Conservation (phyloP, 2,113 vertebrate species). For the Kryptolebias marmoratus region DNA sequence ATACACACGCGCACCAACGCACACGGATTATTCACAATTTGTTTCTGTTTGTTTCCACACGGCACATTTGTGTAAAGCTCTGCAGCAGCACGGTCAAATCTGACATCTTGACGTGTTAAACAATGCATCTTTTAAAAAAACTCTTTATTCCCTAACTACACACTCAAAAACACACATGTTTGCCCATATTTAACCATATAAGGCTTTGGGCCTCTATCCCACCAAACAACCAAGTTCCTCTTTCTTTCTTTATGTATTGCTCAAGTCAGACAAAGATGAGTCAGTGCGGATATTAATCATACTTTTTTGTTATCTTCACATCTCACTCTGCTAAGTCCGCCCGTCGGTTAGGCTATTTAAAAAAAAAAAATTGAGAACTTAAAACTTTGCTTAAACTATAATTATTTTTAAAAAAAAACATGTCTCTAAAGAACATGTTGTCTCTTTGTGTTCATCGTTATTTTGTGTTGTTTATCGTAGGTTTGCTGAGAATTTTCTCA, state of each 20-base stretch:
- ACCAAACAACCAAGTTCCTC: conserved; percentile 77
- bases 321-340: conserved; percentile 36
- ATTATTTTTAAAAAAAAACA: conserved; percentile 23
- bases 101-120: not conserved
- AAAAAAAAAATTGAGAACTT: conserved; percentile 38
- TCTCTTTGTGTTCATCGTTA: not conserved
- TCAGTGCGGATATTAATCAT: conserved; percentile 77
- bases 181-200: conserved; percentile 45
- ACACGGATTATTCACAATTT: not conserved
- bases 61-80: not conserved
- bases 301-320: conserved; percentile 63
- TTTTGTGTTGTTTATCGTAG: not conserved
- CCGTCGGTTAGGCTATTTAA: conserved; percentile 48
- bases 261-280: conserved; percentile 81
- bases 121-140: not conserved
- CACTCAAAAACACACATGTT: conserved; percentile 22
- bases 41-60: not conserved
- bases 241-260: conserved; percentile 82
- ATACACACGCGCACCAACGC: not conserved
- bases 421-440: not conserved
- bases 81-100: not conserved
- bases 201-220: conserved; percentile 53
- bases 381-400: conserved; percentile 12
- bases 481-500: not conserved
- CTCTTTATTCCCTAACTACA: conserved; percentile 10